phyloP scores from a whole-genome alignment of 2,113 vertebrate species.

The Nansenia antarctica region DNA sequence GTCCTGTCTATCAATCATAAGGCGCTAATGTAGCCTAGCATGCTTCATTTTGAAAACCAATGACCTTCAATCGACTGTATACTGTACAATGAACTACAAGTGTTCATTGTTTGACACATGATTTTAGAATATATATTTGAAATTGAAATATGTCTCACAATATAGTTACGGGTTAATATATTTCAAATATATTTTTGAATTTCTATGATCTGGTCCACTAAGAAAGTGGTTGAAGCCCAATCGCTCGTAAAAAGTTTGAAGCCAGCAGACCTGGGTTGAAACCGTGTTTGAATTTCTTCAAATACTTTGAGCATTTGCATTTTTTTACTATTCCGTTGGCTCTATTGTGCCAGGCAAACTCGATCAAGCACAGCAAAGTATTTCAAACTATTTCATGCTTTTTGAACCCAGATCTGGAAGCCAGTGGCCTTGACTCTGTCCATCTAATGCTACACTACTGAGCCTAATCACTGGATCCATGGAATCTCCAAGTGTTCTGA shows the following conservation, averaged over 20 bases:
- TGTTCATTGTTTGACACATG: neutral
- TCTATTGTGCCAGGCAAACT: no score
- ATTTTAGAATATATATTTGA: neutral
- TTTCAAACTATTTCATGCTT: no score
- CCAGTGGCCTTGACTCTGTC: slow-evolving; percentile 44
- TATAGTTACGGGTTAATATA: no score
- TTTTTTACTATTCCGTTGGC: no score
- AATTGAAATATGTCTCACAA: neutral
- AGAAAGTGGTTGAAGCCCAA: slow-evolving; percentile 7
- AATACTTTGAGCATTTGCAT: no score
- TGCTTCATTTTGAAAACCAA: neutral
- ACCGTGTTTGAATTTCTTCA: no score
- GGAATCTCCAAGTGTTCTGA: neutral
- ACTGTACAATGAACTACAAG: neutral
- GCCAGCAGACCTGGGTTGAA: slow-evolving; percentile 47
- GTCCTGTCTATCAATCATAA: neutral
- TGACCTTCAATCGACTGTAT: neutral
- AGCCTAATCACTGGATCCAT: slow-evolving; percentile 3
- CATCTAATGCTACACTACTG: neutral
- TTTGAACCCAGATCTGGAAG: slow-evolving; percentile 29
- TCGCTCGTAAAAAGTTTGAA: slow-evolving; percentile 3
- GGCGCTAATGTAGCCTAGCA: no score
- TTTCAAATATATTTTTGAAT: neutral
- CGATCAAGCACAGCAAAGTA: no score
- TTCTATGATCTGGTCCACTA: neutral